Evolutionary conservation across 2,888 invertebrate genomes (phyloP).

Genomic region (Hoplodrina ambigua): DNA sequence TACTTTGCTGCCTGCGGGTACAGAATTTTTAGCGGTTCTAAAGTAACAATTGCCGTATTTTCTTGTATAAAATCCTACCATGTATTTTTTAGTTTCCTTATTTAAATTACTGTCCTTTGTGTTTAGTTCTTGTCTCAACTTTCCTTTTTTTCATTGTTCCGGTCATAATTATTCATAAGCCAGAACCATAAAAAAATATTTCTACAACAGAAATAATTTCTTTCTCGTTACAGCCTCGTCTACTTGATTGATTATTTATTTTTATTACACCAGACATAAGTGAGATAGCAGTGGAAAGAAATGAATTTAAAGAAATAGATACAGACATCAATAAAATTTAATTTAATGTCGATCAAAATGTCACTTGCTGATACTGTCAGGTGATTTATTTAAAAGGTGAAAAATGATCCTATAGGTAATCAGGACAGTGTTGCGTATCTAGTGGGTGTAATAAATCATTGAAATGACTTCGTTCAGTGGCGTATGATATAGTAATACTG

Average conservation of each 20-base stretch:
- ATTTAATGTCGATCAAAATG: constrained; percentile 72
- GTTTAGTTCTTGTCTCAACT: background rate
- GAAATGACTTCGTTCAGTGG: constrained; percentile 49
- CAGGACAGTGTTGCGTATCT: constrained; percentile 42
- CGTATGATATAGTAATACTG: constrained; percentile 44
- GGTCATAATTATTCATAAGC: constrained; percentile 18
- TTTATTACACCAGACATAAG: constrained; percentile 69
- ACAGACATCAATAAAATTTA: constrained; percentile 71
- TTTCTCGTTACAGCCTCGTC: constrained; percentile 52
- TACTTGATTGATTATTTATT: constrained; percentile 74
- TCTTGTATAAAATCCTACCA: background rate
- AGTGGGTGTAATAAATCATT: constrained; percentile 60
- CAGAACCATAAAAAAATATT: constrained; percentile 42
- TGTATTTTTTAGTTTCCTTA: background rate
- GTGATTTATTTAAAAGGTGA: constrained; percentile 71
- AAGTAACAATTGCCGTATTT: background rate
- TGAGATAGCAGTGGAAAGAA: constrained; percentile 52
- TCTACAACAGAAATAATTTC: constrained; percentile 46
- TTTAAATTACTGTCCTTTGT: background rate
- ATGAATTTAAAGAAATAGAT: constrained; percentile 67
- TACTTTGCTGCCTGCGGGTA: background rate
- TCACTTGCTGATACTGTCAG: constrained; percentile 68
- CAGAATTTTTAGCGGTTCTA: constrained; percentile 5
- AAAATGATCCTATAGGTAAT: constrained; percentile 59
- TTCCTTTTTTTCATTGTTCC: constrained; percentile 4